Conservation (phyloP, 1,140 invertebrate species). For the Bathynomus jamesi region DNA sequence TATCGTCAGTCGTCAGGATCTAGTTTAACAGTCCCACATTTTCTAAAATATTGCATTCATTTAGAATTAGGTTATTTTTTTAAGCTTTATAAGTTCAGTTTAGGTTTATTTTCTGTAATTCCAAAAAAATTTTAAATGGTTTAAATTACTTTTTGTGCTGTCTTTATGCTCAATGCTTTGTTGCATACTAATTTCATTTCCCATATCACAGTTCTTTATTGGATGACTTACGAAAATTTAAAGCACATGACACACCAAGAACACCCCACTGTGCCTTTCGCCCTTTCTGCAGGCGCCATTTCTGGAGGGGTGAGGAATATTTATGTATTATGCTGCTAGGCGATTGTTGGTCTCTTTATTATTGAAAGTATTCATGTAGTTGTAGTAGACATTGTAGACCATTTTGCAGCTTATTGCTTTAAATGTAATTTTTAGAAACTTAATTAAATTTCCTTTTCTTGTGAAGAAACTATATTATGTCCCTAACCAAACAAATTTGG, state of each 20-base stretch:
- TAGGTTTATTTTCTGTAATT: slow-evolving; percentile 35
- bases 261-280: slow-evolving; percentile 67
- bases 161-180: not conserved
- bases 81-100: not conserved
- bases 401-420: no score
- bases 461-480: no score
- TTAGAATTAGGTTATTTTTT: not conserved
- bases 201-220: slow-evolving; percentile 59
- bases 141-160: not conserved
- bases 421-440: no score
- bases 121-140: slow-evolving; percentile 43
- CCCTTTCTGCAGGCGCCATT: slow-evolving; percentile 73
- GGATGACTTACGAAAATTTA: slow-evolving; percentile 83
- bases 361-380: no score
- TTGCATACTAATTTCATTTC: not conserved
- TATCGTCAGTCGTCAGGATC: no score
- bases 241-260: slow-evolving; percentile 56
- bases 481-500: no score
- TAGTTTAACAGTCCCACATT: no score
- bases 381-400: no score
- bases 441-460: no score
- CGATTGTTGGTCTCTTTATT: no score
- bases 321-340: no score
- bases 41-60: no score
- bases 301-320: slow-evolving; percentile 67